Evolutionary conservation across 1,140 invertebrate genomes (phyloP), one percentile per base, ranked within the genome.

Genomic region (Ostrea edulis): DNA sequence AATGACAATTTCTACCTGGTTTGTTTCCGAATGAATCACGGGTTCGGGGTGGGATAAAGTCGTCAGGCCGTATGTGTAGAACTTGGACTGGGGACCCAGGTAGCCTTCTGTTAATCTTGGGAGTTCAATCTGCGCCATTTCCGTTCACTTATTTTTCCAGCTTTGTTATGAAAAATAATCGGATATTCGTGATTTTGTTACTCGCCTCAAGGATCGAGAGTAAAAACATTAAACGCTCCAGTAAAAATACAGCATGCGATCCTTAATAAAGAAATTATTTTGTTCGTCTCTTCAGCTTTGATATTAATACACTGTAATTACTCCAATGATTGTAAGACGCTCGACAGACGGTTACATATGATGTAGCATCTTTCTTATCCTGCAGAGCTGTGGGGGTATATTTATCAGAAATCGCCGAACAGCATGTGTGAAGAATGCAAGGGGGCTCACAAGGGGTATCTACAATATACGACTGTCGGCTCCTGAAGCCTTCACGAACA

Each of bases 71-170:
- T 94, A 93, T 4, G 90, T 65, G 17, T 91, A 91, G 86, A 94
- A 95, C 86, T 94, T 93, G 11, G 92, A 92, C 88, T 95, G 94
- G 51, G 92, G 92, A n/a, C 94, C 94, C 0, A 95, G 90, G 88
- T 94, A 95, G 11, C 94, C 94, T 8, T 93, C 93, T 3, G 94
- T 94, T 25, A 95, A 35, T 52, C 44, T 53, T n/a, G 82, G 82
- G 22, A 83, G 53, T 35, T 83, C 51, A 29, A 83, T 44, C 9
- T 83, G 82, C 51, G 44, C 82, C 53, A 54, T 54, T 20, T 52
- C 29, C 52, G 17, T 83, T 44, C 68, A 77, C 68, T 25, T 77
- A 14, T 77, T 77, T 62, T 12, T 62, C 55, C 55, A 62, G 12
- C 12, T 14, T 77, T 9, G 68, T 77, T 77, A 29, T 14, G n/a